Percentiles rank a stretch among this genome's conserved stretches.
These are phyloP conservation scores for Ascaphus truei DNA, from an alignment of 2,113 vertebrate species.

Conservation along the genomic window DNA sequence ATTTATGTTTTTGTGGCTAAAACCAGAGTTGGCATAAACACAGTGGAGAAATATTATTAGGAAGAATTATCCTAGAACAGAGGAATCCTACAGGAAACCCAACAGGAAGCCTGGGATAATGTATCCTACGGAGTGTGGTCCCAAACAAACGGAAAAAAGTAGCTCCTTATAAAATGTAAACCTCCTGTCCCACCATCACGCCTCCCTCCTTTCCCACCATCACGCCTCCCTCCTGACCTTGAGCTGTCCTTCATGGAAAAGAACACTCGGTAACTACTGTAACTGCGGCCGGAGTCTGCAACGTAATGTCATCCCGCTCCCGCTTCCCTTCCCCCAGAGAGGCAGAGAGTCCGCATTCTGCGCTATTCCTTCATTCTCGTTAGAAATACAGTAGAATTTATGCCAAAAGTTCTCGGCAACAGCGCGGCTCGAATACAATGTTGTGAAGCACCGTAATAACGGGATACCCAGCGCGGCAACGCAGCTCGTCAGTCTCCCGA, in stretches of 20 bases:
- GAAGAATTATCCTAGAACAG: neutral
- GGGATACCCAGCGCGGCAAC: no score
- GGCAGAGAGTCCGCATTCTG: no score
- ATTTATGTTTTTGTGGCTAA: neutral
- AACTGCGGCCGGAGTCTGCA: no score
- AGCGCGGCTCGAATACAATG: no score
- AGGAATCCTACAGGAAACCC: neutral
- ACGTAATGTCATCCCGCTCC: no score
- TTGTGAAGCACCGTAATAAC: no score
- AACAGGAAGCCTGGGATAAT: conserved; percentile 7
- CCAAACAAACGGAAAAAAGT: conserved; percentile 27
- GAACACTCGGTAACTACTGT: neutral
- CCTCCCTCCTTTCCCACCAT: no score
- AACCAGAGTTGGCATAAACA: conserved; percentile 10
- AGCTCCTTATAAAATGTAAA: neutral
- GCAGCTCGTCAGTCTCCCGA: no score
- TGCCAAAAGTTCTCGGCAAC: no score
- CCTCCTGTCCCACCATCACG: neutral
- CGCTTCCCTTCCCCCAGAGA: no score
- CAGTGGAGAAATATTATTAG: neutral
- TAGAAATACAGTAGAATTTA: no score
- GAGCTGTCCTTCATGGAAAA: neutral
- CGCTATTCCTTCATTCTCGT: no score
- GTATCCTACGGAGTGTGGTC: neutral
- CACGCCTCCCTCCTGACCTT: neutral